phyloP scores from a whole-genome alignment of 2,797 vertebrate species.

The Danionella dracula region DNA sequence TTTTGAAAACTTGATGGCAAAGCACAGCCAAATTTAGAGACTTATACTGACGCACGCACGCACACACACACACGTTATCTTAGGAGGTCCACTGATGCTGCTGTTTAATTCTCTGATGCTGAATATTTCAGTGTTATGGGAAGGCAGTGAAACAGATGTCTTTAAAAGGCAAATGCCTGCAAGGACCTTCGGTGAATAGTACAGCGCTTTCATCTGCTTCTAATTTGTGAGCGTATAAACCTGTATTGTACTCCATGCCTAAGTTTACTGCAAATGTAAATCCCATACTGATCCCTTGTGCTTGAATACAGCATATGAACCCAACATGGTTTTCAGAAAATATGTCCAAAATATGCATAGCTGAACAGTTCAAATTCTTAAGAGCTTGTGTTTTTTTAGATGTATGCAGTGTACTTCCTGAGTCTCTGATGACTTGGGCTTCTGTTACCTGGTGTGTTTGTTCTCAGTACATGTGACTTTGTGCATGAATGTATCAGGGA shows the following conservation, averaged over 20 bases:
- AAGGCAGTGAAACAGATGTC: conserved; percentile 3
- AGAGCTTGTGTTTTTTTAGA: background rate
- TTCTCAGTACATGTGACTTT: background rate
- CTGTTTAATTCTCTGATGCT: conserved; percentile 20
- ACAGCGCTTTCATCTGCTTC: conserved; percentile 29
- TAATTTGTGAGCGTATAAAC: conserved; percentile 24
- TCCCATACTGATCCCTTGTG: background rate
- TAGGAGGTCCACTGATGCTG: background rate
- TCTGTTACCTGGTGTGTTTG: conserved; percentile 8
- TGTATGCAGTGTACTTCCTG: background rate
- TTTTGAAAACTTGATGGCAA: conserved; percentile 1
- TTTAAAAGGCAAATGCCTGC: conserved; percentile 10
- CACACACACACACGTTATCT: background rate
- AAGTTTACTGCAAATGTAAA: background rate
- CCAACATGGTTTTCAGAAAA: background rate
- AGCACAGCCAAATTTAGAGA: background rate
- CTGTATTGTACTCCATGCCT: background rate
- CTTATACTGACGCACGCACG: background rate
- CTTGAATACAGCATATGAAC: background rate
- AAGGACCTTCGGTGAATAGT: conserved; percentile 23
- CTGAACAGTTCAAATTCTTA: background rate
- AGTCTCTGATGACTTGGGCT: background rate
- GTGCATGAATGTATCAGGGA: background rate
- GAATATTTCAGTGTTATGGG: conserved; percentile 12
- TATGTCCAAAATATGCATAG: background rate